Base-by-base conservation (phyloP, 2,113 vertebrate species). In the Phylloscopus trochilus region DNA sequence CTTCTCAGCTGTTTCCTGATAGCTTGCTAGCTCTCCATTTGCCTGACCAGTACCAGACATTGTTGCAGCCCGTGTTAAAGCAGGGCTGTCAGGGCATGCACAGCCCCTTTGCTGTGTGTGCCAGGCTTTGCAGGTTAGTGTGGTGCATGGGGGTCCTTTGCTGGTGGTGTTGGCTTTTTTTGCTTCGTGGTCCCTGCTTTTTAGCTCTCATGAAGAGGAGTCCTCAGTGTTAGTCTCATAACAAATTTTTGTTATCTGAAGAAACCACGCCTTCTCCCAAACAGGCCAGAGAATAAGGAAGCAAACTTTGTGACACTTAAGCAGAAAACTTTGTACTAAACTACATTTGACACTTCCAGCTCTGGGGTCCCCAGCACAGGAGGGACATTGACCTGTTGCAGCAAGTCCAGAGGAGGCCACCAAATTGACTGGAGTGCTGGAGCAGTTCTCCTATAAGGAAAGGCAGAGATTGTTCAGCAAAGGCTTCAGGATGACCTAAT, bases 271-370 rank as follows among this genome's bases (percentile, higher is more conserved):
- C 39, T 74, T 86, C 26, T 66, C 43, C 33, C n/a, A 53, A 28
- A 49, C 8, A 72, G 12, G 5, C 7, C n/a, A 43, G 33, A 83
- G 22, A 55, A 27, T 8, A 31, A 24, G 37, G 44, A 78, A 82
- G 30, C 52, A 55, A 43, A 60, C 3, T 72, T 73, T n/a, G 41
- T 43, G 27, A 27, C 2, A 2, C 27, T 59, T 41, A 16, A 0
- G 1, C 3, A 41, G 49, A 66, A 9, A 2, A 0, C 6, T 92
- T 62, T 1, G 1, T 86, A 8, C 15, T 64, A 28, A 35, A 14
- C 10, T 68, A 5, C 17, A 30, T 72, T n/a, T 73, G 14, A 35
- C 31, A 49, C 13, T 30, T 35, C 10, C 49, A 63, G 16, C 56
- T 56, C 44, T 73, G 76, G 35, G 58, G 11, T 63, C 20, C n/a